Base-by-base conservation (phyloP, 1,140 invertebrate species). In the Drosophila lini region DNA sequence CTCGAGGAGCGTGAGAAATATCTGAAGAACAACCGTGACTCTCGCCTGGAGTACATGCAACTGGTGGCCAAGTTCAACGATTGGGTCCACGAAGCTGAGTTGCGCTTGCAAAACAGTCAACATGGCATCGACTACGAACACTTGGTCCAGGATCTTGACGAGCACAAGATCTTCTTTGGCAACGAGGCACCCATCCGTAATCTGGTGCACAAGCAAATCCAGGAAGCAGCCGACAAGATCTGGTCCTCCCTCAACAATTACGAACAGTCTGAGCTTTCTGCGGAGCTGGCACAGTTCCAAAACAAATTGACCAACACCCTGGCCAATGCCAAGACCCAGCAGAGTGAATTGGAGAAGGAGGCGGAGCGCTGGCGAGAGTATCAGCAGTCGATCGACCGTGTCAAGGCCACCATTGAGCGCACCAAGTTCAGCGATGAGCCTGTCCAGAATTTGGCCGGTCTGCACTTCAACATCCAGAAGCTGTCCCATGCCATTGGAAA, bases 71-170 rank as follows among this genome's bases (percentile, higher is more conserved):
- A 95, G 93, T 94, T 98, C 4, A 95, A 95, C 68, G 94, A 94
- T 38, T 99, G 98, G 98, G 95, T 98, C 0, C 95, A 95, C 69
- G 96, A 97, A 80, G 97, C 97, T 4, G 95, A 96, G 71, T 94
- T 96, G 53, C 94, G 96, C 25, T 90, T 98, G 8, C 94, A 96
- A 70, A 95, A 95, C 75, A 95, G 96, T 64, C 96, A 97, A 82
- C 95, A 96, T 73, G 97, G 97, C 41, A 95, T 97, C 25, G 97
- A 98, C 90, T 98, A 97, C 91, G 96, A 97, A 78, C 97, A 96
- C 76, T 95, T 98, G 6, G 93, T 96, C 25, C 93, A 94, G 9
- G 96, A 98, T 83, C 93, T 98, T 11, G 96, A 97, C 90, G 96
- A 98, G 78, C 97, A 98, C 83, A 97, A 97, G 92, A 94, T 95